Base-by-base conservation (phyloP, 1,140 invertebrate species). In the Halictus rubicundus region DNA sequence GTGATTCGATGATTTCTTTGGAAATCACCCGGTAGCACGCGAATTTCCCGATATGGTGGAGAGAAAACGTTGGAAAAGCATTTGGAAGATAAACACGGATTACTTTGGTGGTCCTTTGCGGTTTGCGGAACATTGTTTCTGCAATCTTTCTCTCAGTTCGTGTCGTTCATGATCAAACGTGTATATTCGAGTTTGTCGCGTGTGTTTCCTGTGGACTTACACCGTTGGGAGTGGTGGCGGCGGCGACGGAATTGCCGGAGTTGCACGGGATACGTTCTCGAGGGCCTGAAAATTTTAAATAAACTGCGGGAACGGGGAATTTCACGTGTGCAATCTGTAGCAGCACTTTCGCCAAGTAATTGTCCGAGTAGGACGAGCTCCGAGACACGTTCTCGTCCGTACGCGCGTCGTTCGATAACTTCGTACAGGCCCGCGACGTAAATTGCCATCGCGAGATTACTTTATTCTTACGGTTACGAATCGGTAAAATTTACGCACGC, bases 231-330 rank as follows among this genome's bases (percentile, higher is more conserved):
- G 19, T 9, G 16, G 12, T 39, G 57, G 1, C 27, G 6, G 19
- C 16, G 16, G 12, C 57, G 57, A 1, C 27, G 6, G 42, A 70
- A 46, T 69, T 61, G 66, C 12, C 9, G 0, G 6, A 57, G 32
- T 75, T 27, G 32, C 49, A 8, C 7, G n/a, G 49, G 6, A 52
- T 21, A 37, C 42, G 66, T 49, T 25, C 42, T 70, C 75, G 2
- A 46, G 66, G 39, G 39, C 6, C 2, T 49, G 6, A 70, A 32
- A 63, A 70, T 70, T 77, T 77, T 77, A 70, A 77, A 70, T 63
- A 70, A 77, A 52, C n/a, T 19, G n/a, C 42, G 5, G 39, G 0
- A 0, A 5, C 2, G 16, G 8, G 14, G 39, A 46, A 39, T 59
- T 60, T 39, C 23, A 14, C 10, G 4, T 19, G 19, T n/a, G 16